phyloP scores from a whole-genome alignment of 2,888 invertebrate genomes.

The Spialia ferax region DNA sequence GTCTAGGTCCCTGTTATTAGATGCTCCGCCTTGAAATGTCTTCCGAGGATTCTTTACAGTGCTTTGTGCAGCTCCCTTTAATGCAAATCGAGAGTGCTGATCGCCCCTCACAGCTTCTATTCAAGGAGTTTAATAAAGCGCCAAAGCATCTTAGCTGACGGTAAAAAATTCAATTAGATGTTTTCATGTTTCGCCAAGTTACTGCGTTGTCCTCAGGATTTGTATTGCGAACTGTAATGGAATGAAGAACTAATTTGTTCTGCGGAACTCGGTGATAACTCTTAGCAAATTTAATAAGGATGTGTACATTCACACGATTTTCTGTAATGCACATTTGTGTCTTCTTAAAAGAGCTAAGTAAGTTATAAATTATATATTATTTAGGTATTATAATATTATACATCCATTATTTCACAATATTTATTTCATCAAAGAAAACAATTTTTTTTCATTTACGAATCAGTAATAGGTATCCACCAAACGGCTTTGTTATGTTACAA shows the following conservation, averaged over 20 bases:
- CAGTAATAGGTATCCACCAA: too few relatives aligned
- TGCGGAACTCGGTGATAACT: not conserved
- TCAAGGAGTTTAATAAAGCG: constrained; percentile 71
- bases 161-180: constrained; percentile 78
- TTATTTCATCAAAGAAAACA: too few relatives aligned
- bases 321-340: not conserved
- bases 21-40: constrained; percentile 13
- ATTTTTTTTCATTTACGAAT: too few relatives aligned
- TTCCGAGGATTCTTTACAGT: constrained; percentile 21
- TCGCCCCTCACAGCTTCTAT: constrained; percentile 48
- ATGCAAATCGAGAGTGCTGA: constrained; percentile 34
- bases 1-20: not conserved
- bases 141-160: constrained; percentile 59
- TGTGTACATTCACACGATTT: not conserved
- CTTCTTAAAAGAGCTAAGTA: not conserved
- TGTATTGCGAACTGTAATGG: constrained; percentile 22
- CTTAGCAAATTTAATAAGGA: not conserved
- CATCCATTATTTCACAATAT: too few relatives aligned
- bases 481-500: too few relatives aligned
- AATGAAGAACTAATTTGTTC: constrained; percentile 7
- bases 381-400: too few relatives aligned
- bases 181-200: constrained; percentile 50
- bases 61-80: constrained; percentile 19
- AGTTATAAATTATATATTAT: too few relatives aligned
- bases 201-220: constrained; percentile 19